Conservation (phyloP, 2,113 vertebrate species). For the Hydrochoerus hydrochaeris region DNA sequence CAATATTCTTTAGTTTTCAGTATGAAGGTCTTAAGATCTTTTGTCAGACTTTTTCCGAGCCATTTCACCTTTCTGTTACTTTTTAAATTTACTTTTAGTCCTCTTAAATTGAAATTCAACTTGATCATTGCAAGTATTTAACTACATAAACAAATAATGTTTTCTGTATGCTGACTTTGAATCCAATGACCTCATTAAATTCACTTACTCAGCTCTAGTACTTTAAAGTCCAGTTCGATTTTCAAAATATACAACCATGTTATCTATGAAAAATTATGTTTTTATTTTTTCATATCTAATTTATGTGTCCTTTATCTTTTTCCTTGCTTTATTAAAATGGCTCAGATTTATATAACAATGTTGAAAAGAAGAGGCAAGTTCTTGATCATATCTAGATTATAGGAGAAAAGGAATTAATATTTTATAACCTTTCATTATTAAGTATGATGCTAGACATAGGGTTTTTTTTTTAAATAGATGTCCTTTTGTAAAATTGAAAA, state of each 20-base stretch:
- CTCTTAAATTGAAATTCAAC: conserved; percentile 5
- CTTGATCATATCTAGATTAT: neutral
- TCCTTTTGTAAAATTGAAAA: conserved; percentile 22
- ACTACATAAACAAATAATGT: neutral
- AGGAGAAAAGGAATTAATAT: neutral
- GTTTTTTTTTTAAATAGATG: conserved; percentile 56
- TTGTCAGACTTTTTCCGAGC: conserved; percentile 3
- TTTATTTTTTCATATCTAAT: conserved; percentile 44
- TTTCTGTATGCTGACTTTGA: neutral
- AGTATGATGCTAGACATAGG: neutral
- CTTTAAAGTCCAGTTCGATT: neutral
- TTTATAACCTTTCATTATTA: conserved; percentile 28
- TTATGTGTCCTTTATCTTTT: conserved; percentile 2
- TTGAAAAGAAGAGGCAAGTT: neutral
- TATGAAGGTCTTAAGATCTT: neutral
- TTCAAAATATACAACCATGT: neutral
- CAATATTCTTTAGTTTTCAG: neutral
- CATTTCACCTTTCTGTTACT: neutral
- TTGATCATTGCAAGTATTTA: neutral
- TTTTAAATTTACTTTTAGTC: neutral
- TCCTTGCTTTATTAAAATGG: conserved; percentile 40
- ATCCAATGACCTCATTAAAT: neutral
- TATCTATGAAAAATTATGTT: neutral
- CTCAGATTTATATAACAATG: conserved; percentile 9
- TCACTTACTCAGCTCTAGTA: neutral